Conservation (phyloP, 2,888 invertebrate species). For the Oxyscelio sp. region DNA sequence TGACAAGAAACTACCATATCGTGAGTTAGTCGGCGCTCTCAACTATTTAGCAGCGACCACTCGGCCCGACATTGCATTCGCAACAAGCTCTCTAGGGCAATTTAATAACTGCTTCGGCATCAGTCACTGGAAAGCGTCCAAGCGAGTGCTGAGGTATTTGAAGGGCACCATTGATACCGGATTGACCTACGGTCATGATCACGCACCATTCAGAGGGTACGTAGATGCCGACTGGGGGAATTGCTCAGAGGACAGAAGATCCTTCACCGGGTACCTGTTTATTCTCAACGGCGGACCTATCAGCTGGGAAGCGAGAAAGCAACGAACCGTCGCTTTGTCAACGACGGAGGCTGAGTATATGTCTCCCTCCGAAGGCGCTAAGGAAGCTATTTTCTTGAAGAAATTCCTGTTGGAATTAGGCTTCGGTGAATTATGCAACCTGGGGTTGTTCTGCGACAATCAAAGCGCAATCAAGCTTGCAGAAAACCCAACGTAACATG, state of each 20-base stretch:
- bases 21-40: too few relatives aligned
- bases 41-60: too few relatives aligned
- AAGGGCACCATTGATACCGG: constrained; percentile 76
- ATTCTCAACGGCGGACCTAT: constrained; percentile 62
- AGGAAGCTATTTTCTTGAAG: constrained; percentile 52
- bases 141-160: constrained; percentile 80
- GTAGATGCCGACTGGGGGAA: constrained; percentile 81
- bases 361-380: constrained; percentile 57
- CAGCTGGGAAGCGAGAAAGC: constrained; percentile 73
- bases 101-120: constrained; percentile 45
- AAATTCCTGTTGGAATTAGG: constrained; percentile 62
- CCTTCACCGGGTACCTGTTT: constrained; percentile 75
- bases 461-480: constrained; percentile 44
- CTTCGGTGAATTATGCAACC: constrained; percentile 26
- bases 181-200: constrained; percentile 65
- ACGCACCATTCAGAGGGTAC: constrained; percentile 71
- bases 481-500: constrained; percentile 42
- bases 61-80: constrained; percentile 57
- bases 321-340: constrained; percentile 70
- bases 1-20: background rate
- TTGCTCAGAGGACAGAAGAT: constrained; percentile 70
- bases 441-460: constrained; percentile 62
- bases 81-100: constrained; percentile 57
- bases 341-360: too few relatives aligned
- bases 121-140: constrained; percentile 38